These are phyloP conservation scores for Euleptes europaea DNA, from an alignment of 2,113 vertebrate genomes.

Conservation along the genomic window DNA sequence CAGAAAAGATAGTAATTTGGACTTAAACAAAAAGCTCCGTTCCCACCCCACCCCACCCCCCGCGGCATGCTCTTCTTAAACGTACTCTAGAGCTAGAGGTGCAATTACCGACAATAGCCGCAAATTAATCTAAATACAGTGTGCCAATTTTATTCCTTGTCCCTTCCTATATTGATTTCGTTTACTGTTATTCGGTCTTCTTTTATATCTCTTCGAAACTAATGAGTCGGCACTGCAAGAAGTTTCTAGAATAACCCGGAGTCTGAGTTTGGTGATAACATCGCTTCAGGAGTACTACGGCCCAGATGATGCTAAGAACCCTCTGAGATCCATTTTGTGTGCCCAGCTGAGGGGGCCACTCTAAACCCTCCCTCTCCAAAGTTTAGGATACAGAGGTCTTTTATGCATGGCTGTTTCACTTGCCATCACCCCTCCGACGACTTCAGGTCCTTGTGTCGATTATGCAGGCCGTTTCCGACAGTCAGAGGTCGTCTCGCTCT, in stretches of 20 bases:
- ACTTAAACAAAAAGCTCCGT: not conserved
- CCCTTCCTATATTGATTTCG: constrained; percentile 12
- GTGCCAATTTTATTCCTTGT: not conserved
- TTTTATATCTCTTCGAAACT: constrained; percentile 35
- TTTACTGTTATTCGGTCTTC: constrained; percentile 1
- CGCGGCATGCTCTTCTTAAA: not conserved
- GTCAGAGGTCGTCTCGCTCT: too few species aligned
- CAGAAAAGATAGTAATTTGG: not conserved
- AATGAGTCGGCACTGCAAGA: constrained; percentile 10
- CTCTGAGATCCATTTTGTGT: constrained; percentile 35
- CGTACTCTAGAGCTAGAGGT: not conserved
- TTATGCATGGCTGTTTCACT: too few species aligned
- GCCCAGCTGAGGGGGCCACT: not conserved
- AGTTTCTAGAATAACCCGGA: constrained; percentile 28
- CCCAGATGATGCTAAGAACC: not conserved
- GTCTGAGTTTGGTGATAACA: not conserved
- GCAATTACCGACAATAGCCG: not conserved
- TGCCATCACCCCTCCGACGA: too few species aligned
- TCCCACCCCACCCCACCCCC: not conserved
- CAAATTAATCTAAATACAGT: not conserved
- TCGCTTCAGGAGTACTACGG: not conserved
- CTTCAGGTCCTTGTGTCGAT: too few species aligned
- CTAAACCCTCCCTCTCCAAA: too few species aligned
- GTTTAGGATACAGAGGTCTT: too few species aligned
- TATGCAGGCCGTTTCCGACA: too few species aligned